These are phyloP conservation scores for Thalassophryne amazonica DNA, from an alignment of 2,797 vertebrate species.

Conservation along the genomic window DNA sequence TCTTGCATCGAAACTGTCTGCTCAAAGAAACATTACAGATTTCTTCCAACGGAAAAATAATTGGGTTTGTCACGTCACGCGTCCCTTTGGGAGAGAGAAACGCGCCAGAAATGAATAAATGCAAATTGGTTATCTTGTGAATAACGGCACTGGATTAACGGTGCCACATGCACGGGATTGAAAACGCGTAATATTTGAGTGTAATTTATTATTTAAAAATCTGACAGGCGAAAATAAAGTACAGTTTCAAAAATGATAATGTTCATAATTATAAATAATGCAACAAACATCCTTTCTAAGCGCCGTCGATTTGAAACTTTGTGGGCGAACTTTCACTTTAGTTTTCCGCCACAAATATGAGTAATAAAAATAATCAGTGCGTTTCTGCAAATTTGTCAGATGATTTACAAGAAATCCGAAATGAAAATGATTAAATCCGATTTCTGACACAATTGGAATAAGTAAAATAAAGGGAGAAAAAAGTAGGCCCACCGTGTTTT, in stretches of 20 bases:
- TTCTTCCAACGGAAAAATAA: slow-evolving; percentile 87
- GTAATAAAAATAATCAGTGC: slow-evolving; percentile 28
- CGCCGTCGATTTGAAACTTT: neutral
- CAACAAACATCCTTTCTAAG: slow-evolving; percentile 1
- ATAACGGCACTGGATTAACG: slow-evolving; percentile 41
- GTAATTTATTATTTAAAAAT: neutral
- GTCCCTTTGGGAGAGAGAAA: slow-evolving; percentile 63
- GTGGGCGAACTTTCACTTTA: slow-evolving; percentile 36
- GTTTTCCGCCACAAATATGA: neutral
- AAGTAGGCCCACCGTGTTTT: too few relatives aligned
- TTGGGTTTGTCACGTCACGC: slow-evolving; percentile 62
- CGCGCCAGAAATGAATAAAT: slow-evolving; percentile 55
- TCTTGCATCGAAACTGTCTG: slow-evolving; percentile 69
- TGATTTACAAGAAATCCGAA: slow-evolving; percentile 58
- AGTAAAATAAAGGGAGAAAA: too few relatives aligned
- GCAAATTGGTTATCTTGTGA: slow-evolving; percentile 50
- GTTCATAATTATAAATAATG: too few relatives aligned
- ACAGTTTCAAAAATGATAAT: too few relatives aligned
- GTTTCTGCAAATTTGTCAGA: slow-evolving; percentile 40
- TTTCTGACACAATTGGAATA: too few relatives aligned
- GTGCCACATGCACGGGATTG: too few relatives aligned
- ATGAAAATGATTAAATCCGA: too few relatives aligned
- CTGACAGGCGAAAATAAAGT: neutral
- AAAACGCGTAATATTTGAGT: too few relatives aligned
- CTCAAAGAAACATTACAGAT: slow-evolving; percentile 79